Base-by-base conservation (phyloP, 2,888 invertebrate genomes). In the Teinopalpus imperialis region DNA sequence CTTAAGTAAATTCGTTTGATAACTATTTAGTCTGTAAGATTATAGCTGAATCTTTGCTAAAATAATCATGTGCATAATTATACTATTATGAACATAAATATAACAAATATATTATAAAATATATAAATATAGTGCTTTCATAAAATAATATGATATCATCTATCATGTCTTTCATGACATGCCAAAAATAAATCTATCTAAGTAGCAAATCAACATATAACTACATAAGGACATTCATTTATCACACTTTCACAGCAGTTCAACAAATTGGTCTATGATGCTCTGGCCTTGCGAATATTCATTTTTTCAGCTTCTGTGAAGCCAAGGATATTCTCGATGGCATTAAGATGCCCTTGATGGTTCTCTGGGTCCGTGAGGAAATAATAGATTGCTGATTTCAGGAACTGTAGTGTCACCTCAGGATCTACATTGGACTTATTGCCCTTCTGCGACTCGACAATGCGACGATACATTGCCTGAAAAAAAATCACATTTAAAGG, bases 321-420 rank as follows among this genome's bases (percentile, higher is more conserved):
- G 47, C 96, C 96, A 60, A 97, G 90, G 65, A 97, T 97, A 75
- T 96, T 97, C 79, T 97, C 95, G 56, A 97, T 97, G 39, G 97
- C 97, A 65, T 93, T 93, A 48, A 97, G 90, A 74, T 97, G 97
- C 8, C 96, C 95, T 62, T 94, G 94, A 43, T 94, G 94, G 69
- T 97, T 96, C 73, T 97, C 96, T 59, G 93, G 94, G 72, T 97
- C 97, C 1, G 97, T 95, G 47, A 97, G 90, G 80, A 97, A 97
- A 76, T 97, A 97, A 77, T 96, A 97, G 65, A 97, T 92, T 41
- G 97, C 97, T 51, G 97, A 97, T 82, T 97, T 97, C 52, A 97
- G 91, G 86, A 97, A 97, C 79, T 96, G 96, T 66, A 97, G 88
- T 10, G 96, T 97, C 56, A 97, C 94, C 81, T 96, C 96, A n/a